Evolutionary conservation across 2,113 vertebrate genomes (phyloP), one percentile per base, ranked within the genome.

Genomic region (Australoheros scitulus): DNA sequence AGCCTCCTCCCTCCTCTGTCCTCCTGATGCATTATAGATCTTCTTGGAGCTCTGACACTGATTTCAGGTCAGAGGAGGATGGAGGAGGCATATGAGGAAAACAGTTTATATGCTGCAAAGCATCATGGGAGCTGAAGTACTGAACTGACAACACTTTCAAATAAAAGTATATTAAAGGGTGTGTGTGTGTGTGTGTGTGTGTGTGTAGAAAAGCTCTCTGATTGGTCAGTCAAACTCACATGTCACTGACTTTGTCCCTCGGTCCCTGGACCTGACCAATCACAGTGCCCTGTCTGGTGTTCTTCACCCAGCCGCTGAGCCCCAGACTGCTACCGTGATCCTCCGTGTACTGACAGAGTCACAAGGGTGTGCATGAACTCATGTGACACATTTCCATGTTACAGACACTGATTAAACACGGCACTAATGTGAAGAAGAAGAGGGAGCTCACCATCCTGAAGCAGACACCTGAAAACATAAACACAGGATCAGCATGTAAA

Each of bases 221-320:
- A 50, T 38, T 70, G 29, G 36, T 50, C 26, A 29, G 75, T 10
- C 5, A 11, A 4, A 97, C 97, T 97, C 93, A 98, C 97, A 98
- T 98, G 56, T 95, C 95, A 34, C 93, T 89, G 65, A 98, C 96
- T 88, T 94, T 96, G 6, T 97, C 96, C 57, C 94, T 87, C 0
- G 96, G 96, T 52, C 97, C 97, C 77, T 98, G 97, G 50, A 98
- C 94, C 83, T 98, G 97, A 43, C 97, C 97, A 1, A 93, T 94
- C 84, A 98, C 97, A 0, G 97, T 97, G 38, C 97, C 97, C 87
- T 96, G 93, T 56, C 96, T 94, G 83, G 97, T 97, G 65, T 98
- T 98, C 94, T 97, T 97, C 88, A 98, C 96, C 97, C 97, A 98
- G 90, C 97, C 97, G 61, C 96, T 97, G 74, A 98, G 94, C 65